Evolutionary conservation across 2,888 invertebrate species (phyloP).

Genomic region (Phania funesta): DNA sequence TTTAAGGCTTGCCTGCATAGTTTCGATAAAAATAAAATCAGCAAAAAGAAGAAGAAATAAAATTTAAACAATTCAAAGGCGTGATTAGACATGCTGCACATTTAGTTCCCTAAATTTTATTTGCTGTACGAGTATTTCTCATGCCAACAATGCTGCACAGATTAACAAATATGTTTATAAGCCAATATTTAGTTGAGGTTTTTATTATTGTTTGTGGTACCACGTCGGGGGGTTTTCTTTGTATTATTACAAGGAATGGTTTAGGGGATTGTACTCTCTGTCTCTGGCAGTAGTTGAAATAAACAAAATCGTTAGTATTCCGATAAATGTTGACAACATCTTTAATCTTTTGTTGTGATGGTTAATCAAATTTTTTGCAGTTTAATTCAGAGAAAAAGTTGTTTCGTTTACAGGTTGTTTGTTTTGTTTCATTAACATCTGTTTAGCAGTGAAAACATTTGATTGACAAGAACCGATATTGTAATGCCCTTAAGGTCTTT

Average conservation of each 20-base stretch:
- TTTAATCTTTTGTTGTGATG: slow-evolving; percentile 46
- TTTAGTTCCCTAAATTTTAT: slow-evolving; percentile 64
- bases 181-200: slow-evolving; percentile 21
- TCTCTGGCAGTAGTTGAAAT: slow-evolving; percentile 41
- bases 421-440: too few relatives aligned
- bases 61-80: slow-evolving; percentile 69
- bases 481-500: too few relatives aligned
- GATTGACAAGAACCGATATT: too few relatives aligned
- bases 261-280: slow-evolving; percentile 65
- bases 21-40: slow-evolving; percentile 38
- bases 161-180: slow-evolving; percentile 38
- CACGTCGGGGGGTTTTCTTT: slow-evolving; percentile 62
- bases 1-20: slow-evolving; percentile 68
- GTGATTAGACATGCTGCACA: slow-evolving; percentile 68
- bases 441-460: too few relatives aligned
- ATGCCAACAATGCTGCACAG: slow-evolving; percentile 51
- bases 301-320: slow-evolving; percentile 49
- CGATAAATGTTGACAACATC: slow-evolving; percentile 56
- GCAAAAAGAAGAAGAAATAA: slow-evolving; percentile 41
- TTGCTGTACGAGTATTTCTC: slow-evolving; percentile 55
- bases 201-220: background rate
- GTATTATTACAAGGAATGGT: slow-evolving; percentile 66
- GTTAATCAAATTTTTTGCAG: background rate
- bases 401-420: background rate
- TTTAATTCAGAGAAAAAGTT: slow-evolving; percentile 25